Evolutionary conservation across 2,888 invertebrate species (phyloP).

Genomic region (Amphimallon solstitiale): DNA sequence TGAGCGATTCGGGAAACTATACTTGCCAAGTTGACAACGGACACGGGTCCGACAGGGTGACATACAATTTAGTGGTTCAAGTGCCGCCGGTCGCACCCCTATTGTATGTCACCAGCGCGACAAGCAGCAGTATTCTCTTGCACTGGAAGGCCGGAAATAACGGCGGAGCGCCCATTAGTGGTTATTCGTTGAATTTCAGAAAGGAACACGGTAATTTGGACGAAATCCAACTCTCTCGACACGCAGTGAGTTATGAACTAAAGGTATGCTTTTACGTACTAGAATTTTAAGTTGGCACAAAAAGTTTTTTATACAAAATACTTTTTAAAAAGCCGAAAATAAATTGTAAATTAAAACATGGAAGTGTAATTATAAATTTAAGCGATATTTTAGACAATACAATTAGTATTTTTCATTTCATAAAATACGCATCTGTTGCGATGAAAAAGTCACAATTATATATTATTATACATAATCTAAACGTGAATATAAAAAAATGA

Average conservation of each 20-base stretch:
- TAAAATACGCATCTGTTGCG: no score
- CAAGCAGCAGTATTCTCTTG: constrained; percentile 77
- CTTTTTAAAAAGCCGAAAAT: no score
- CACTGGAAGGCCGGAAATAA: constrained; percentile 79
- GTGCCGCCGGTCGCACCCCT: constrained; percentile 80
- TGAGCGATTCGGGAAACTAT: constrained; percentile 75
- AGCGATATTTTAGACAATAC: no score
- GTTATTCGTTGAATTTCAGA: constrained; percentile 74
- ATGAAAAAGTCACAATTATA: no score
- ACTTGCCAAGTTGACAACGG: constrained; percentile 78
- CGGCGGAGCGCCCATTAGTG: constrained; percentile 75
- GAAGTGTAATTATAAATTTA: no score
- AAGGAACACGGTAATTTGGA: constrained; percentile 73
- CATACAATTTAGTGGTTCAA: constrained; percentile 74
- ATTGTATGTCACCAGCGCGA: constrained; percentile 79
- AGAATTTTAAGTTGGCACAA: background rate
- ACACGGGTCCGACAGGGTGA: constrained; percentile 73
- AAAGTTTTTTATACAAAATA: no score
- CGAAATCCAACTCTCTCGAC: constrained; percentile 72
- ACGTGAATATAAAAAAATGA: no score
- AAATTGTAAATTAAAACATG: no score
- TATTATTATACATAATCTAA: no score
- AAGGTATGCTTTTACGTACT: constrained; percentile 61
- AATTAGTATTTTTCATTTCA: no score
- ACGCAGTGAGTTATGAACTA: constrained; percentile 74